Evolutionary conservation across 2,113 vertebrate species (phyloP), one percentile per base, ranked within the genome.

Genomic region (Illadopsis cleaveri): DNA sequence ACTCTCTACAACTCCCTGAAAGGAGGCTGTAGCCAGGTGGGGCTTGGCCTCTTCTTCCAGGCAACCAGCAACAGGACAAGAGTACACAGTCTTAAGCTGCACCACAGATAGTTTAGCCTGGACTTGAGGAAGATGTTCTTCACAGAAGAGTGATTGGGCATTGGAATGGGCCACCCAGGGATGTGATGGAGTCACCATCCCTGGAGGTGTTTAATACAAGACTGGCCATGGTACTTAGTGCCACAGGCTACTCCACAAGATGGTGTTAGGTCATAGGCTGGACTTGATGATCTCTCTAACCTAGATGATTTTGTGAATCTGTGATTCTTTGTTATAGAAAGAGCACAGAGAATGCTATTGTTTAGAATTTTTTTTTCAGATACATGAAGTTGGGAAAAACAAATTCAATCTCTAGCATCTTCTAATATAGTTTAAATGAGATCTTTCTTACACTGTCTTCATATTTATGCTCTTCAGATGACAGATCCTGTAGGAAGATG

Each of bases 171-270:
- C 42, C 75, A 30, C 5, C 35, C 42, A 40, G 19, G 24, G 19
- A 10, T 22, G 42, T 40, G 24, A 15, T 56, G 42, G 10, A 28
- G 6, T 73, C 44, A 45, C 44, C 20, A 21, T 18, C 33, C 14
- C 14, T 15, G 18, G 28, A 47, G 23, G 12, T 10, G 3, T 20
- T 38, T 15, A 33, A 28, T 12, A 73, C 12, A 28, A 38, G 28
- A 33, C 6, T 45, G 14, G 14, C 15, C 0, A 0, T 38, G 12
- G 28, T 23, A 23, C 28, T 20, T 10, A 12, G 30, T 40, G 10
- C 19, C 15, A 40, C 1, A 1, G 28, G 70, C 19, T 40, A 25
- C 24, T 66, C 0, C 0, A 14, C 30, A 11, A 21, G 20, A 9
- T 25, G 30, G 3, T 50, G 31, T 21, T 50, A 24, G 35, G 31